These are phyloP conservation scores for Falco cherrug DNA, from an alignment of 2,797 vertebrate species.

Conservation along the genomic window DNA sequence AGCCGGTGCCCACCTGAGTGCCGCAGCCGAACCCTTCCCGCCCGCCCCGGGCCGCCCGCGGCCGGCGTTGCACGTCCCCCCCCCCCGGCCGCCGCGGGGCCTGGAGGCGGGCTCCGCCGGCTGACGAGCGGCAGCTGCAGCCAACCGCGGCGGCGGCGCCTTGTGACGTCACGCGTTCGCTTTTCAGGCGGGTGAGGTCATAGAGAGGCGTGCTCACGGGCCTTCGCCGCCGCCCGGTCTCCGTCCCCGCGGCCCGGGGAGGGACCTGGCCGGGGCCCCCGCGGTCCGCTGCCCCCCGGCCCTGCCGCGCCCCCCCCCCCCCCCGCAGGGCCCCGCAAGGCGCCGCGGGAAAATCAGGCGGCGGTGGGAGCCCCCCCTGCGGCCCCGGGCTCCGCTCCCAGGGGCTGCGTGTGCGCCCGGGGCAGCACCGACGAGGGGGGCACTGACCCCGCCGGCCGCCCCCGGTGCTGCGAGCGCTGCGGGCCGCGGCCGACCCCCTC, in stretches of 20 bases:
- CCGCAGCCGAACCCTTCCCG: neutral
- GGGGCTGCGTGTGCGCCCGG: neutral
- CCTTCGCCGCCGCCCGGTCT: fast-evolving
- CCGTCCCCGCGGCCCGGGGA: no score
- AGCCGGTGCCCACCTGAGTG: neutral
- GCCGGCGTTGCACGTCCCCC: neutral
- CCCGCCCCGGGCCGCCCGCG: constrained; percentile 9
- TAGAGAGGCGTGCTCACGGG: fast-evolving
- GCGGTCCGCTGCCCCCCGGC: no score
- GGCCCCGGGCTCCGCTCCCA: no score
- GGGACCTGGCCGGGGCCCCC: no score
- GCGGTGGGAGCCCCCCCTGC: no score
- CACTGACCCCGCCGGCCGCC: neutral
- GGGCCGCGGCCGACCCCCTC: neutral
- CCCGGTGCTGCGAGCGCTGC: neutral
- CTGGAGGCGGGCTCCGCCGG: neutral
- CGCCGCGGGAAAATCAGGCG: no score
- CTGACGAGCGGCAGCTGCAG: neutral
- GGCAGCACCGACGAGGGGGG: neutral
- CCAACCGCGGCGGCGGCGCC: neutral
- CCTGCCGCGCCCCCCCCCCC: no score
- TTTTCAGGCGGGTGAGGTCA: neutral
- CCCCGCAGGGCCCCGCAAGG: no score
- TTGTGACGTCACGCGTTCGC: neutral
- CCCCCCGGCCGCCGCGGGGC: neutral